A percentile compares a stretch with the other conserved stretches of the same genome.
Conservation (phyloP, 92 coral and sea anemone species). For the Parazoanthus atlanticus region DNA sequence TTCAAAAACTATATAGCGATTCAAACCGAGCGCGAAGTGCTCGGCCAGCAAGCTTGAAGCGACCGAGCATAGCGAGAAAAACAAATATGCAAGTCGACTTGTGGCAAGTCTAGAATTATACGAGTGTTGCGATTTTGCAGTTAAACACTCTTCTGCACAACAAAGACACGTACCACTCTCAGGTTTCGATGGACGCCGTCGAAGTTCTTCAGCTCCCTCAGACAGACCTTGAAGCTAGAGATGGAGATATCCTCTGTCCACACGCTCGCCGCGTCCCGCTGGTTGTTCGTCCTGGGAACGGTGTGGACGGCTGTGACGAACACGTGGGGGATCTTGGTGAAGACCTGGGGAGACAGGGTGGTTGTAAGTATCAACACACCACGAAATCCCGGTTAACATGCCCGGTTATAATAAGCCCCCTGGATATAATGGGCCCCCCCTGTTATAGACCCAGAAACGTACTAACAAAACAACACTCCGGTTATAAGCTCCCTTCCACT, state of each 20-base stretch:
- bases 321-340: slow-evolving; percentile 14
- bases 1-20: too few relatives aligned
- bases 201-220: slow-evolving; percentile 20
- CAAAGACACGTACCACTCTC: not conserved
- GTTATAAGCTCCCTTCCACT: too few relatives aligned
- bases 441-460: too few relatives aligned
- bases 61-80: too few relatives aligned
- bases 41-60: too few relatives aligned
- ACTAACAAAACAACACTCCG: too few relatives aligned
- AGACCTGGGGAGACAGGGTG: not conserved
- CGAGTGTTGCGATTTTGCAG: too few relatives aligned
- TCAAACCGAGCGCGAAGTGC: too few relatives aligned
- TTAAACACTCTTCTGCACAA: too few relatives aligned
- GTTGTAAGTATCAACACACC: not conserved
- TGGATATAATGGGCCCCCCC: too few relatives aligned
- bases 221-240: slow-evolving; percentile 8
- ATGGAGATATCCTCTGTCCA: slow-evolving; percentile 28
- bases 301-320: slow-evolving; percentile 32
- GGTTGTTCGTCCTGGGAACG: slow-evolving; percentile 20
- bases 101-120: not conserved
- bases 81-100: not conserved
- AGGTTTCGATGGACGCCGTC: slow-evolving; percentile 8
- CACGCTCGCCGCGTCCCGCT: slow-evolving; percentile 37
- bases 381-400: not conserved
- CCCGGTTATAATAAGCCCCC: too few relatives aligned